Percentiles rank a stretch among this genome's conserved stretches.
Conservation (phyloP, 2,797 vertebrate species). For the Vespertilio murinus region DNA sequence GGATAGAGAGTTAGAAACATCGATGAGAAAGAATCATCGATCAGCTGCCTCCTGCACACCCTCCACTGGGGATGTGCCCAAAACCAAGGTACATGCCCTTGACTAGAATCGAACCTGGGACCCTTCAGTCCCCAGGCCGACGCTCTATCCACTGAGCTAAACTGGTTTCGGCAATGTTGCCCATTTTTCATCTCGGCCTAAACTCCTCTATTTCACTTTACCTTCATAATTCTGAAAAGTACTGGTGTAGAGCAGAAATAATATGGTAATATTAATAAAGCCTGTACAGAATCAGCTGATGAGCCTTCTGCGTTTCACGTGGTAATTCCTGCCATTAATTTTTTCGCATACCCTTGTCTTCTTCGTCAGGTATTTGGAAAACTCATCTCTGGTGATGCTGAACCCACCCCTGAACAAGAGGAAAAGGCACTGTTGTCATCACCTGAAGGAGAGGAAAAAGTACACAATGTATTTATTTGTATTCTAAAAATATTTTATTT, state of each 20-base stretch:
- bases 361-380: constrained; percentile 95
- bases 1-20: too few relatives aligned
- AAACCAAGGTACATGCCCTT: too few relatives aligned
- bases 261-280: background rate
- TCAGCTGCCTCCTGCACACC: too few relatives aligned
- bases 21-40: too few relatives aligned
- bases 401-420: constrained; percentile 98
- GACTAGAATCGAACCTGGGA: too few relatives aligned
- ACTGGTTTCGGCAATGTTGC: too few relatives aligned
- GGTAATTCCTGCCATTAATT: background rate
- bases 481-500: constrained; percentile 80
- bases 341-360: background rate
- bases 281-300: background rate
- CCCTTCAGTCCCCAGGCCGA: too few relatives aligned
- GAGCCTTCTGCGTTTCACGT: background rate
- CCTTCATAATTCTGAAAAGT: background rate
- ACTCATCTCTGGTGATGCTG: constrained; percentile 97
- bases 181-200: background rate
- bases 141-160: too few relatives aligned
- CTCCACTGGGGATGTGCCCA: too few relatives aligned
- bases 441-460: constrained; percentile 99
- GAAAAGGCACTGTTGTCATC: constrained; percentile 97
- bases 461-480: constrained; percentile 90
- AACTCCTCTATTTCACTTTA: background rate
- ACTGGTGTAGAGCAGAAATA: background rate